Base-by-base conservation (phyloP, 2,888 invertebrate genomes). In the Catotricha subobsoleta region DNA sequence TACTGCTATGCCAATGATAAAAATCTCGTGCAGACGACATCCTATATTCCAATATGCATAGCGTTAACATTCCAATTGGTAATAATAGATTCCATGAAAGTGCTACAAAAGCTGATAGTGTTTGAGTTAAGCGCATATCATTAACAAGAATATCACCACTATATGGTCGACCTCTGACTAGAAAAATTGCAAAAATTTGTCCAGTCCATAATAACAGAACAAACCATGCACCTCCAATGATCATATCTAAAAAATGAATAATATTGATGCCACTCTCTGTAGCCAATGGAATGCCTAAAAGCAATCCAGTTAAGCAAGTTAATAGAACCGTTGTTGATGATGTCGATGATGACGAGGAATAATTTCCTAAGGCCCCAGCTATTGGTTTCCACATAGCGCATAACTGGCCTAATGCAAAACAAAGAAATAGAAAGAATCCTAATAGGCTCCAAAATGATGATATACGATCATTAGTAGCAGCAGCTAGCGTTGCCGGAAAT, bases 351-450 rank as follows among this genome's bases (percentile, higher is more conserved):
- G 41, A 25, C 75, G 57, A 87, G 69, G 30, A 84, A 70, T 72
- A 87, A 74, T 61, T 58, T 2, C 61, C 62, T 39, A 90, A 71
- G 3, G 86, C 84, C 16, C 83, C 79, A 45, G 88, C 80, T 40
- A 90, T 82, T 53, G 84, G 84, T 56, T 88, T 86, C 90, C 90
- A 90, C 54, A 90, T 79, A 1, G 86, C 87, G 49, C 88, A 66
- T 64, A 88, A 80, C 52, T 90, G 90, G 4, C 83, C 84, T 44
- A 91, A 71, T 2, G 88, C 90, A 54, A 91, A 86, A 52, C 84
- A 67, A 47, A 88, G 81, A 44, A 90, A 68, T 48, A 79, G 76
- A 55, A 82, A 78, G 62, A 84, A 90, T 54, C 87, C 83, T 37
- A 88, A 68, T 9, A 84, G 80, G 0, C 84, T 79, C 90, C 90